Conservation (phyloP, 2,113 vertebrate species). For the Cyanoderma ruficeps region DNA sequence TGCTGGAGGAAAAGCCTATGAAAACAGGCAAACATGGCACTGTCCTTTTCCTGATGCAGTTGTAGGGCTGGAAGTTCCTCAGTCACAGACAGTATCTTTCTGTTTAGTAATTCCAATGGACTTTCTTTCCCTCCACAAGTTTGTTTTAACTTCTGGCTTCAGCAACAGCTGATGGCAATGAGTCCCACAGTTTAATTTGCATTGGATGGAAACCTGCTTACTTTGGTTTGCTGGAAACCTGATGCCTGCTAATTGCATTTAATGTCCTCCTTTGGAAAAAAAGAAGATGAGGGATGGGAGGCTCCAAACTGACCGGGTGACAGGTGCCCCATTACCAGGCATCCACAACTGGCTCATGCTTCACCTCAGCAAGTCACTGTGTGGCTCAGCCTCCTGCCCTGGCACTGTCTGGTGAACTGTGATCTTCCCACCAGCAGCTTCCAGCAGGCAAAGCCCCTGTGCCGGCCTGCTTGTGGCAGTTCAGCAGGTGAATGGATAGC, state of each 20-base stretch:
- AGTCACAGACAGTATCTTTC: background rate
- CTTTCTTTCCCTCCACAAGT: background rate
- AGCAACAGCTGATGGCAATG: background rate
- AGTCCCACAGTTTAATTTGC: background rate
- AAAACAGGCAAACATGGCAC: background rate
- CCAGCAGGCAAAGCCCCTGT: background rate
- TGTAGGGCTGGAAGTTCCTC: background rate
- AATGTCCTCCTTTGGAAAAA: background rate
- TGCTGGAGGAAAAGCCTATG: background rate
- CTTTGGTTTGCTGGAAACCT: background rate
- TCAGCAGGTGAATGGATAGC: background rate
- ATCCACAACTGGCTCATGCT: rapidly evolving
- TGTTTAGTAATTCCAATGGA: background rate
- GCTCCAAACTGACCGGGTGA: background rate
- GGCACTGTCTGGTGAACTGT: background rate
- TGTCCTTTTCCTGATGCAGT: background rate
- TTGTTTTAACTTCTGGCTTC: background rate
- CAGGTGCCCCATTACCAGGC: rapidly evolving
- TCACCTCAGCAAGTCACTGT: background rate
- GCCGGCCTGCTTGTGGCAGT: background rate
- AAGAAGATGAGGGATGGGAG: background rate
- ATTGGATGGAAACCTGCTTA: background rate
- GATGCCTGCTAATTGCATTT: background rate
- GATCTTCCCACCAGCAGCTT: background rate
- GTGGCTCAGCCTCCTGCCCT: background rate